Base-by-base conservation (phyloP, 2,888 invertebrate species). In the Drosophila atripex region DNA sequence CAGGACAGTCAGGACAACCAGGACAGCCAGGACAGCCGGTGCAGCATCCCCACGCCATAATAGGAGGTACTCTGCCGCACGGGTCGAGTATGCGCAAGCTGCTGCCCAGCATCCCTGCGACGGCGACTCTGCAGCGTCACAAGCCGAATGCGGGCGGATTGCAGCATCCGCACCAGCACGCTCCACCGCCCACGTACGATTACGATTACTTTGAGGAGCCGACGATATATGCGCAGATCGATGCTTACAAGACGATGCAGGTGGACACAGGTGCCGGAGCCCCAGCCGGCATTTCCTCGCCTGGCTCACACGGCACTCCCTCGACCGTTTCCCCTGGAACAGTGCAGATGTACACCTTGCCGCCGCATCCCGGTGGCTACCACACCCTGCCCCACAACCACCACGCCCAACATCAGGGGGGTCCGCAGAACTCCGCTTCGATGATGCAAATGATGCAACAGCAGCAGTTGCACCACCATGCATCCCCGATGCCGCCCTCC, bases 201-300 rank as follows among this genome's bases (percentile, higher is more conserved):
- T 92, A 92, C 78, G 91, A 92, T 76, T 92, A 92, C 78, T 92
- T 91, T 72, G 94, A 94, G 80, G 95, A 95, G 86, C 93, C 95
- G 55, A 95, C 95, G 84, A 94, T 95, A 89, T 95, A 95, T 91
- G 95, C 95, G 68, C 95, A 95, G 92, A 95, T 95, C 91, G 95
- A 95, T 91, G 95, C 95, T 89, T 93, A 92, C 80, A 93, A 94
- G 76, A 92, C 93, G 78, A 86, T 86, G 78, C 79, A 84, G 69
- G 83, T 80, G 69, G 84, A 83, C 55, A 77, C 78, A 30, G 68
- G 51, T 23, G 57, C 90, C 91, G 73, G 90, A 91, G 74, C 91
- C 91, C 70, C 92, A 92, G 69, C 92, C 92, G 89, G 92, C 72
- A 90, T 93, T 71, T 93, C 93, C 35, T 90, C 90, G 21, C 86